These are phyloP conservation scores for Pachypanchax playfairii DNA, from an alignment of 2,113 vertebrate genomes.

Conservation along the genomic window DNA sequence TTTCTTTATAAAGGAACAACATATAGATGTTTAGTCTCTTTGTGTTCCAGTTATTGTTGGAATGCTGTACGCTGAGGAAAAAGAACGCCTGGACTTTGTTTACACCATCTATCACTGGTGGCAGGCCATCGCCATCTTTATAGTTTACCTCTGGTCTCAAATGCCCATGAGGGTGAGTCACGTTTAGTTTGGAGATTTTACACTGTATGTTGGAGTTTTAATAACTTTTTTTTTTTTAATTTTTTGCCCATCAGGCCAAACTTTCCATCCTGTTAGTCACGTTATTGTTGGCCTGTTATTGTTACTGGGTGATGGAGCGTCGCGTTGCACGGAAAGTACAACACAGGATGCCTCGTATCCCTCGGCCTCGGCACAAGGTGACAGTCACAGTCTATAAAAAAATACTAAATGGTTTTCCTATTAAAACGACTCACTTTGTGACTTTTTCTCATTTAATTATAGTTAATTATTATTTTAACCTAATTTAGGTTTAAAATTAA, in stretches of 20 bases:
- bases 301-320: conserved; percentile 89
- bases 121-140: conserved; percentile 93
- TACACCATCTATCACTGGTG: conserved; percentile 98
- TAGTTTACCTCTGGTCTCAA: conserved; percentile 86
- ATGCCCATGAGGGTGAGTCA: conserved; percentile 91
- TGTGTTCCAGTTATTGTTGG: conserved; percentile 85
- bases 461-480: too few relatives aligned
- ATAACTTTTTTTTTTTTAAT: neutral
- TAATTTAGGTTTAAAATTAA: too few relatives aligned
- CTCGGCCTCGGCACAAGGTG: conserved; percentile 88
- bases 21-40: neutral
- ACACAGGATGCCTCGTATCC: conserved; percentile 88
- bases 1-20: too few relatives aligned
- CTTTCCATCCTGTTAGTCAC: conserved; percentile 85
- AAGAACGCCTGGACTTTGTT: conserved; percentile 93
- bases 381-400: too few relatives aligned
- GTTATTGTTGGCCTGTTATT: conserved; percentile 74
- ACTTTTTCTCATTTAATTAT: too few relatives aligned
- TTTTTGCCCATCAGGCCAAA: conserved; percentile 81
- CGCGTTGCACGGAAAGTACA: conserved; percentile 72
- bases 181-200: neutral
- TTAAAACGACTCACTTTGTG: too few relatives aligned
- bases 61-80: conserved; percentile 89
- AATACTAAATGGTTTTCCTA: too few relatives aligned
- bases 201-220: neutral